Evolutionary conservation across 2,797 vertebrate genomes (phyloP).

Genomic region (Halcyon chelicuti): DNA sequence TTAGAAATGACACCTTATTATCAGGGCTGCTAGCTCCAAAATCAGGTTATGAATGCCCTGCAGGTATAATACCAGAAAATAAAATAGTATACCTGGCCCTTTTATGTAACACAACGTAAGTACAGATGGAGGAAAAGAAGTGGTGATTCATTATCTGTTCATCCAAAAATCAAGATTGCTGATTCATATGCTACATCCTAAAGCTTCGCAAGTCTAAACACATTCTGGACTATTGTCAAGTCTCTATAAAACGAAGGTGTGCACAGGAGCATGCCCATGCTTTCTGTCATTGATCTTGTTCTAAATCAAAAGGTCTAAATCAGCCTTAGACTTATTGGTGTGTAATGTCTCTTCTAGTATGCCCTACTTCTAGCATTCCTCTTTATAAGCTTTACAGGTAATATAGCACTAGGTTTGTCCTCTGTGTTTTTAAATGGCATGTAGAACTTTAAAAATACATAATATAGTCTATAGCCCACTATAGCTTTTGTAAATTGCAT

Average conservation of each 20-base stretch:
- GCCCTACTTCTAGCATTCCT: neutral
- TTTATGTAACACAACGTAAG: neutral
- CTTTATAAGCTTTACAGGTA: neutral
- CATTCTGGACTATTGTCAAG: neutral
- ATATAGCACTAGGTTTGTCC: neutral
- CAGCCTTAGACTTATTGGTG: neutral
- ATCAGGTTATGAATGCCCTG: constrained; percentile 33
- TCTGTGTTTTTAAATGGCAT: neutral
- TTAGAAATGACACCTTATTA: neutral
- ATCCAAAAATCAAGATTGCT: constrained; percentile 31
- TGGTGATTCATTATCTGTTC: constrained; percentile 62
- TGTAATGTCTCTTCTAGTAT: neutral
- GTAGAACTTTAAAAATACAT: neutral
- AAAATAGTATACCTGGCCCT: neutral
- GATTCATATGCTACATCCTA: constrained; percentile 8
- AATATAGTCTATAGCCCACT: neutral
- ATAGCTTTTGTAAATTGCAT: neutral
- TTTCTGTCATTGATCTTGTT: neutral
- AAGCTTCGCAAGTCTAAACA: neutral
- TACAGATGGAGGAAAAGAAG: neutral
- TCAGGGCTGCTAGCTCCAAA: neutral
- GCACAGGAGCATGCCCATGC: neutral
- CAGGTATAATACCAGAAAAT: constrained; percentile 38
- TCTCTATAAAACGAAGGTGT: neutral
- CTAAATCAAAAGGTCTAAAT: neutral